A percentile compares a stretch with the other conserved stretches of the same genome.
These are phyloP conservation scores for Gisinianus flammeolus DNA, from an alignment of 2,888 invertebrate genomes.

Conservation along the genomic window DNA sequence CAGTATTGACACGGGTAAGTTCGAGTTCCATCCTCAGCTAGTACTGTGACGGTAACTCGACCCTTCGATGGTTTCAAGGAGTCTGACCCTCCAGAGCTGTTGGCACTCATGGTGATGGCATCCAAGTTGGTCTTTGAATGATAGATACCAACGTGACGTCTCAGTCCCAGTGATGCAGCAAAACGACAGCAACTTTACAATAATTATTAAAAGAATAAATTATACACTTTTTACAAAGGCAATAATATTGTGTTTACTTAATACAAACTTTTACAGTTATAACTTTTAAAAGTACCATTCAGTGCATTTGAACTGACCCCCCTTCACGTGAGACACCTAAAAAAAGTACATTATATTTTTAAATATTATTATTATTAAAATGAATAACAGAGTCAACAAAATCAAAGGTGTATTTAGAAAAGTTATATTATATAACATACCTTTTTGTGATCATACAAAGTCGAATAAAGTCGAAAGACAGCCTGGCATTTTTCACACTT, in stretches of 20 bases:
- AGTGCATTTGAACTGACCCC: not conserved
- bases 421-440: not conserved
- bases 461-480: conserved; percentile 18
- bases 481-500: conserved; percentile 26
- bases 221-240: no score
- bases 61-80: not conserved
- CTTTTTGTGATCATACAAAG: conserved; percentile 25
- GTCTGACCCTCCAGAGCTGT: not conserved
- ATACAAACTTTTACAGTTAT: not conserved
- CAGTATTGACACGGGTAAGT: conserved; percentile 32
- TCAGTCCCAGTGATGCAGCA: not conserved
- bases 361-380: no score
- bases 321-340: conserved; percentile 1
- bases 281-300: not conserved
- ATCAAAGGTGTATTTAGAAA: not conserved
- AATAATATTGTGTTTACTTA: not conserved
- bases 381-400: no score
- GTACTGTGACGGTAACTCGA: conserved; percentile 10
- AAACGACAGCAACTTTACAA: conserved; percentile 27
- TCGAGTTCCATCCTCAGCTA: conserved; percentile 3
- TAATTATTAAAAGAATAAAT: no score
- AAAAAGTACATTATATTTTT: not conserved
- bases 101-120: not conserved
- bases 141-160: conserved; percentile 26
- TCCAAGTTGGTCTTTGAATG: conserved; percentile 18